Conservation (phyloP, 2,113 vertebrate species). For the pig (Sus scrofa) region DNA sequence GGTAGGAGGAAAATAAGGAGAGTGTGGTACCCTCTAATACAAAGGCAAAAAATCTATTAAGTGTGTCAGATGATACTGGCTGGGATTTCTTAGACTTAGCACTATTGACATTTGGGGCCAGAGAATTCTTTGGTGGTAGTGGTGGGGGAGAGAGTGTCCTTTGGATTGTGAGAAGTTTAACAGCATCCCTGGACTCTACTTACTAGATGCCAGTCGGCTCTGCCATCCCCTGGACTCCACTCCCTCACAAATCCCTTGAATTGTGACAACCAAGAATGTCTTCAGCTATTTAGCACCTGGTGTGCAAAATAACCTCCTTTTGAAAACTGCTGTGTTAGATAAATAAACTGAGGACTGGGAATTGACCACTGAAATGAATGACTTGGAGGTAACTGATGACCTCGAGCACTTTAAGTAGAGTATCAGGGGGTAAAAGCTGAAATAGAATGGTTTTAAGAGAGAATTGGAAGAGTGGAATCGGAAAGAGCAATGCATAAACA, state of each 20-base stretch:
- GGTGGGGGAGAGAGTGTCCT: background rate
- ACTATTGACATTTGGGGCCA: background rate
- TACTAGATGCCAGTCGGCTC: background rate
- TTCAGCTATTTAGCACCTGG: background rate
- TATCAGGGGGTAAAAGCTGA: background rate
- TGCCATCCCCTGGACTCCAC: background rate
- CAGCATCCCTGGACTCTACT: background rate
- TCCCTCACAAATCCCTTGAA: background rate
- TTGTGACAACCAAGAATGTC: background rate
- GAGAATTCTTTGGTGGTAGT: background rate
- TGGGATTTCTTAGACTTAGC: background rate
- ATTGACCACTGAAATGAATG: slow-evolving; percentile 13
- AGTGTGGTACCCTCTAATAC: background rate
- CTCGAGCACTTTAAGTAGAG: background rate
- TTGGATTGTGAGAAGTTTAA: background rate
- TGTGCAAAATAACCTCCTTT: background rate
- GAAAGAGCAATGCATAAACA: background rate
- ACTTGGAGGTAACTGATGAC: background rate
- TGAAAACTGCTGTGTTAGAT: background rate
- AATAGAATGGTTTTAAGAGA: background rate
- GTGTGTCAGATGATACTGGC: background rate
- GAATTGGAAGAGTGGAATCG: background rate
- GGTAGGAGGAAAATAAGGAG: background rate
- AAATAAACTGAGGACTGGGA: background rate
- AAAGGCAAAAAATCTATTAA: background rate